phyloP scores from a whole-genome alignment of 2,888 invertebrate genomes.

The Crematogaster levior region DNA sequence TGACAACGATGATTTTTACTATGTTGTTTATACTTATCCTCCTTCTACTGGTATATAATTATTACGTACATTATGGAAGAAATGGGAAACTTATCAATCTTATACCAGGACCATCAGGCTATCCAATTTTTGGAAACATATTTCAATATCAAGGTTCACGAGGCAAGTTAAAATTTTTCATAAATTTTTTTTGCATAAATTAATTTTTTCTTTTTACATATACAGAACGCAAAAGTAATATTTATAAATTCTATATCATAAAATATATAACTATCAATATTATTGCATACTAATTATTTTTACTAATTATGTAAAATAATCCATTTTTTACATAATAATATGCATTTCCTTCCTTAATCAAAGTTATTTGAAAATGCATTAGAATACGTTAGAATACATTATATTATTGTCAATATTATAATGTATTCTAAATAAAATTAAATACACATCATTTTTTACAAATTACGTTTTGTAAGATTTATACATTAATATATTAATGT shows the following conservation, averaged over 20 bases:
- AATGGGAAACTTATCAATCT: slow-evolving; percentile 11
- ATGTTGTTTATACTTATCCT: too few relatives aligned
- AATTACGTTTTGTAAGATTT: too few relatives aligned
- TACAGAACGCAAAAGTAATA: too few relatives aligned
- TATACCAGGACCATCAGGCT: not conserved
- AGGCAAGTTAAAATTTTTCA: not conserved
- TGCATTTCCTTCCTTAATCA: not conserved
- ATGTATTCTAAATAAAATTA: too few relatives aligned
- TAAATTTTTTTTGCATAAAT: not conserved
- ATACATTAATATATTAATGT: too few relatives aligned
- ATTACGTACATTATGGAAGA: too few relatives aligned
- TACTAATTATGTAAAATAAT: too few relatives aligned
- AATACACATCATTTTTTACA: too few relatives aligned
- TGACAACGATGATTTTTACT: too few relatives aligned
- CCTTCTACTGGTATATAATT: too few relatives aligned
- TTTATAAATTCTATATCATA: not conserved
- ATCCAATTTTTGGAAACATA: not conserved
- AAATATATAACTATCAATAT: not conserved
- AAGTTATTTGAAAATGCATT: not conserved
- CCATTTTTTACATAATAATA: not conserved
- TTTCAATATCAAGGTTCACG: not conserved
- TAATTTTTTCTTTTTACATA: not conserved
- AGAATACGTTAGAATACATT: not conserved
- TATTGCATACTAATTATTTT: not conserved
- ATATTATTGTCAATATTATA: too few relatives aligned